Evolutionary conservation across 2,797 vertebrate species (phyloP).

Genomic region (Molossus alvarezi): DNA sequence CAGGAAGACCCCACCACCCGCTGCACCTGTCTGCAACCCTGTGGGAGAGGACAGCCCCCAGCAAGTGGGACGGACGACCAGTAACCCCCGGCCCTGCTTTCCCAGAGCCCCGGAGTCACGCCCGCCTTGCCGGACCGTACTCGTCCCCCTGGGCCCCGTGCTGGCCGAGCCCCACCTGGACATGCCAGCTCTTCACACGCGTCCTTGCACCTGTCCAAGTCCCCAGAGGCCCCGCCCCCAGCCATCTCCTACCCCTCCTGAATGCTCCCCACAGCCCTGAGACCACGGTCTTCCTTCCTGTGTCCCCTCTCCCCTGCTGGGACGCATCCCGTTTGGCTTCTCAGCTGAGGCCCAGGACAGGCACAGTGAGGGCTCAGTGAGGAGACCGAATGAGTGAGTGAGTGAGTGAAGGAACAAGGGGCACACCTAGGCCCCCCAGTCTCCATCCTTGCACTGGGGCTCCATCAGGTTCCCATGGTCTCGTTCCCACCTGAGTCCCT

Average conservation of each 20-base stretch:
- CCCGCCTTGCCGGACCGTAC: rapidly evolving
- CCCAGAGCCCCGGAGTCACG: rapidly evolving
- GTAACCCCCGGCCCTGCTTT: background rate
- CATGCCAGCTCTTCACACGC: rapidly evolving
- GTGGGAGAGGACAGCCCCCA: rapidly evolving
- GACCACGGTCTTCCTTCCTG: rapidly evolving
- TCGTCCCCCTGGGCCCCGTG: rapidly evolving
- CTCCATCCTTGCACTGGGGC: background rate
- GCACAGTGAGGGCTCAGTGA: background rate
- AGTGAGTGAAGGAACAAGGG: rapidly evolving
- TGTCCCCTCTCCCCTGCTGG: too few species aligned
- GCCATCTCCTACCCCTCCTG: background rate
- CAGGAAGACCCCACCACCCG: background rate
- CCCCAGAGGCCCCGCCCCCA: rapidly evolving
- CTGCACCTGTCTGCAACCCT: background rate
- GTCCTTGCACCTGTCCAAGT: too few species aligned
- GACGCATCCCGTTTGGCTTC: background rate
- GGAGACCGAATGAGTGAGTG: rapidly evolving
- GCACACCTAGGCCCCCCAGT: rapidly evolving
- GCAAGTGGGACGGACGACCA: rapidly evolving
- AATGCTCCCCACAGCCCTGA: background rate
- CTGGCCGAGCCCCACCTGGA: background rate
- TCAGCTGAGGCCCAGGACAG: background rate
- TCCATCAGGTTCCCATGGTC: background rate
- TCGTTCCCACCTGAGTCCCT: background rate